These are phyloP conservation scores for Hylyphantes graminicola DNA, from an alignment of 1,140 invertebrate genomes.

Conservation along the genomic window DNA sequence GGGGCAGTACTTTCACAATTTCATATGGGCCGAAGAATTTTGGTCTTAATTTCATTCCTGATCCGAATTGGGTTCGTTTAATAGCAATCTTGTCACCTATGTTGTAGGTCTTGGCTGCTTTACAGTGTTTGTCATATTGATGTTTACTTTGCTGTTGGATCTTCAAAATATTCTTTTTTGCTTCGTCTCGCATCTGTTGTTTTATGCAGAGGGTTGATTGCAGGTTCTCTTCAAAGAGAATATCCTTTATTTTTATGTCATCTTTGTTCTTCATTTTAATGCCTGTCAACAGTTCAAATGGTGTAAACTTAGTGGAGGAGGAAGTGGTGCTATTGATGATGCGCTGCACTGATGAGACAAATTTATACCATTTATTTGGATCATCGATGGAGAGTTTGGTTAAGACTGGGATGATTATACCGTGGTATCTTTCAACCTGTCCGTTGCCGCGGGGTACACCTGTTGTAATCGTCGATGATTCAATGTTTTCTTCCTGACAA, in stretches of 20 bases:
- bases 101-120: not conserved
- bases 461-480: not conserved
- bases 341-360: not conserved
- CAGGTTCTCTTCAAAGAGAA: not conserved
- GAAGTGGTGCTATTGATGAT: not conserved
- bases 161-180: not conserved
- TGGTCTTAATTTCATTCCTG: not conserved
- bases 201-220: not conserved
- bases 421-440: not conserved
- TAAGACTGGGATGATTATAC: not conserved
- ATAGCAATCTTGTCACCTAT: not conserved
- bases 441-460: not conserved
- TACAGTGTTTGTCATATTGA: not conserved
- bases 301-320: not conserved
- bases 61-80: not conserved
- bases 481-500: not conserved
- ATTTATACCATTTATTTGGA: constrained; percentile 1
- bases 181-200: not conserved
- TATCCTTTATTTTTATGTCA: not conserved
- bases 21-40: not conserved
- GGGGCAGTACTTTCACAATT: not conserved
- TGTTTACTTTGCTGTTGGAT: not conserved
- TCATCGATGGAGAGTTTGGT: constrained; percentile 6
- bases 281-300: constrained; percentile 6
- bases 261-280: constrained; percentile 11